Base-by-base conservation (phyloP, 2,113 vertebrate species). In the Neoarius graeffei region DNA sequence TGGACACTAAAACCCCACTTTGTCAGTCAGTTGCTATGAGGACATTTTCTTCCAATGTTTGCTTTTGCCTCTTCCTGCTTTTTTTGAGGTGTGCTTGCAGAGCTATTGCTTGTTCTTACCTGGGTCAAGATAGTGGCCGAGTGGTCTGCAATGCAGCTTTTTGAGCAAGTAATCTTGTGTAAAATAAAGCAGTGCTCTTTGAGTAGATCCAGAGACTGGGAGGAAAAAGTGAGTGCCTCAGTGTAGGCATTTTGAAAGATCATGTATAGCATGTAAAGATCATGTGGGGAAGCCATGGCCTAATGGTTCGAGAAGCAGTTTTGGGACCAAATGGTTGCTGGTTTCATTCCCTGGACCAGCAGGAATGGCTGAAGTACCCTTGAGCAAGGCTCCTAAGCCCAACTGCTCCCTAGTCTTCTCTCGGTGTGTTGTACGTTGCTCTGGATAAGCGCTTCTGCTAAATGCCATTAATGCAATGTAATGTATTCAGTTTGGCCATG, bases 1-100 rank as follows among this genome's bases (percentile, higher is more conserved):
- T 35, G 54, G 66, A 64, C 73, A 60, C 80, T 90, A 87, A 90
- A 90, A 89, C 91, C 84, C 62, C 71, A 60, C 88, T 92, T 91
- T 90, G 89, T 91, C 77, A 66, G 71, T 81, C 86, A 85, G 87
- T 89, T 84, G 56, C n/a, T 19, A 42, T 76, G 59, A 50, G 73
- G 85, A 90, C 85, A 74, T 89, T 86, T 83, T 88, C 83, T 86
- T 30, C 50, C 84, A 83, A 90, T 89, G 25, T 90, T 86, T 90
- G 54, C 50, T 69, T 20, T 85, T 30, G 42, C 69, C 57, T 87
- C 79, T 89, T 62, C 6, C 19, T 30, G 35, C 11, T 57, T n/a
- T 3, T 42, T 66, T 80, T 69, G 4, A 86, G n/a, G 30, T 20
- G n/a, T 69, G 54, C 20, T 8, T 76, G 14, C 25, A 30, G 23